Evolutionary conservation across 2,113 vertebrate species (phyloP), one percentile per base, ranked within the genome.

Genomic region (Leptodactylus fuscus): DNA sequence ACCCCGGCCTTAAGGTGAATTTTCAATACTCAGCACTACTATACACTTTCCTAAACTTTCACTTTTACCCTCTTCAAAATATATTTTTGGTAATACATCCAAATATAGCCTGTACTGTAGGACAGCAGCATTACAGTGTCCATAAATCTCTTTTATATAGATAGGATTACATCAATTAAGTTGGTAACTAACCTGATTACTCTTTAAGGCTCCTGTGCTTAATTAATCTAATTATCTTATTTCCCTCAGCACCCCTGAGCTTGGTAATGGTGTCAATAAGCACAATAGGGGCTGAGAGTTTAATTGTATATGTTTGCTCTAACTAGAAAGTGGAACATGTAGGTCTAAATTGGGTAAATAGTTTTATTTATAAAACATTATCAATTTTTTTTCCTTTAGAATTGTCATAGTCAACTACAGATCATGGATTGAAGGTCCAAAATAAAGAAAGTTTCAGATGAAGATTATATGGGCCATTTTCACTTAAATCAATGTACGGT

Each of bases 141-240:
- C 62, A 67, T 67, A 67, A 16, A 67, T 34, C 34, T 67, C 13
- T 34, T 62, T 67, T 67, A 34, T 67, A 67, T 67, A 36, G 29
- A 9, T 0, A 34, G 32, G 62, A 67, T 34, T 67, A 18, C 62
- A 67, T 67, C 62, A 67, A 67, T 67, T 67, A 34, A 29, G 15
- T 67, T 67, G 62, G 62, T 34, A 67, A 67, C 62, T 67, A 67
- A 67, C 62, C 62, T 67, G 62, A 67, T 67, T 67, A 67, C 13
- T 34, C 62, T 67, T 32, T 65, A 65, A 32, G 29, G 1, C 16
- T 67, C 32, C 15, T 34, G 15, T 9, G 32, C 62, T 67, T 29
- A 67, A 18, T 67, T 13, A 67, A 67, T 67, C 34, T 34, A 67
- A 67, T 67, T 67, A 67, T 34, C 62, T 18, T 67, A 34, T 67